These are phyloP conservation scores for Diorhabda carinulata DNA, from an alignment of 1,140 invertebrate genomes.

Conservation along the genomic window DNA sequence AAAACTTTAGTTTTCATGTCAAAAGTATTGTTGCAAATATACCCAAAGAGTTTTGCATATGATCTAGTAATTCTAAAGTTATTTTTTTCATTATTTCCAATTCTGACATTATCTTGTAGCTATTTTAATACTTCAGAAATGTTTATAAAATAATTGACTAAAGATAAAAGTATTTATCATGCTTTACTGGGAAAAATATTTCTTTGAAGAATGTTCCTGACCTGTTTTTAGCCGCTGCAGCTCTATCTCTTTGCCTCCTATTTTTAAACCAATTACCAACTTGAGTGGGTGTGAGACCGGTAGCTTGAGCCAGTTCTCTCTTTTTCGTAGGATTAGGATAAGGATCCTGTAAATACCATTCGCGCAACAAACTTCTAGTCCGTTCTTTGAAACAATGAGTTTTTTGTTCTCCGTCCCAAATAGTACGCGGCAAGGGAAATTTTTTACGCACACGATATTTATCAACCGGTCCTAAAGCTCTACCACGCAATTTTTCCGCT, in stretches of 20 bases:
- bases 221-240: conserved; percentile 98
- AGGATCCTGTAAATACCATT: conserved; percentile 99
- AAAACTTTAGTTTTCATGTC: too few species aligned
- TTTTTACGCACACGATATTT: conserved; percentile 99
- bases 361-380: conserved; percentile 87
- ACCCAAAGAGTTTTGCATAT: too few species aligned
- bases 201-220: conserved; percentile 50
- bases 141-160: too few species aligned
- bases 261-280: conserved; percentile 99
- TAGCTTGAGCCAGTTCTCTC: conserved; percentile 92
- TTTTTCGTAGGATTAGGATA: conserved; percentile 99
- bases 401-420: conserved; percentile 99
- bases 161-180: too few species aligned
- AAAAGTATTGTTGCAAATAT: too few species aligned
- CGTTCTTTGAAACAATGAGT: conserved; percentile 99
- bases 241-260: conserved; percentile 92
- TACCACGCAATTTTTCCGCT: conserved; percentile 90
- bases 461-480: conserved; percentile 96
- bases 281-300: conserved; percentile 96
- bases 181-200: too few species aligned
- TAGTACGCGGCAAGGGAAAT: conserved; percentile 95
- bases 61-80: too few species aligned
- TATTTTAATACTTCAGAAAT: too few species aligned
- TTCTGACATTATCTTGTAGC: too few species aligned
- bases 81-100: too few species aligned